A percentile compares a stretch with the other conserved stretches of the same genome.
Conservation (phyloP, 2,888 invertebrate genomes). For the Thelaira solivaga region DNA sequence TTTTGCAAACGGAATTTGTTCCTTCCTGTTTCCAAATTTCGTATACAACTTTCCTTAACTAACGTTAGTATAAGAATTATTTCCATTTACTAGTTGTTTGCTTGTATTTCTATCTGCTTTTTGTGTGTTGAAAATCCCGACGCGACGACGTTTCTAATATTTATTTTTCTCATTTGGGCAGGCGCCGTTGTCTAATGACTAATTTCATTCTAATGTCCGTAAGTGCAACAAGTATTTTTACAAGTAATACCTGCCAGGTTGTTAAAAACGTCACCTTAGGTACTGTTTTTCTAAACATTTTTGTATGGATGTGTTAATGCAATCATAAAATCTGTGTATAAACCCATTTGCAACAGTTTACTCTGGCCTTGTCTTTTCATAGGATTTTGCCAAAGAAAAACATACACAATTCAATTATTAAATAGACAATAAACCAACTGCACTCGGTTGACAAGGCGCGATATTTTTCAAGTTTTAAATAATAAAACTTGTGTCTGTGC, state of each 20-base stretch:
- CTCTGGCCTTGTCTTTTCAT: not conserved
- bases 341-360: not conserved
- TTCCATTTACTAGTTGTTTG: not conserved
- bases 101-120: conserved; percentile 58
- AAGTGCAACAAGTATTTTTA: conserved; percentile 8
- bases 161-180: conserved; percentile 65
- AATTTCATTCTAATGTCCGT: conserved; percentile 1
- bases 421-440: conserved; percentile 6
- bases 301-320: conserved; percentile 62
- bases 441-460: conserved; percentile 42
- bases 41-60: no score
- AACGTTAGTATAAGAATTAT: no score
- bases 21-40: not conserved
- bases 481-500: conserved; percentile 1
- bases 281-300: conserved; percentile 34
- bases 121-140: conserved; percentile 75
- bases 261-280: conserved; percentile 38
- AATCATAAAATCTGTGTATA: conserved; percentile 57
- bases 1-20: not conserved
- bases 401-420: conserved; percentile 2
- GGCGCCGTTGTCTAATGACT: conserved; percentile 74
- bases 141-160: conserved; percentile 75
- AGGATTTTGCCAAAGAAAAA: conserved; percentile 18
- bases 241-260: conserved; percentile 1
- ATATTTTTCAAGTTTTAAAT: conserved; percentile 53